Evolutionary conservation across 2,113 vertebrate genomes (phyloP).

Genomic region (Nesoenas mayeri): DNA sequence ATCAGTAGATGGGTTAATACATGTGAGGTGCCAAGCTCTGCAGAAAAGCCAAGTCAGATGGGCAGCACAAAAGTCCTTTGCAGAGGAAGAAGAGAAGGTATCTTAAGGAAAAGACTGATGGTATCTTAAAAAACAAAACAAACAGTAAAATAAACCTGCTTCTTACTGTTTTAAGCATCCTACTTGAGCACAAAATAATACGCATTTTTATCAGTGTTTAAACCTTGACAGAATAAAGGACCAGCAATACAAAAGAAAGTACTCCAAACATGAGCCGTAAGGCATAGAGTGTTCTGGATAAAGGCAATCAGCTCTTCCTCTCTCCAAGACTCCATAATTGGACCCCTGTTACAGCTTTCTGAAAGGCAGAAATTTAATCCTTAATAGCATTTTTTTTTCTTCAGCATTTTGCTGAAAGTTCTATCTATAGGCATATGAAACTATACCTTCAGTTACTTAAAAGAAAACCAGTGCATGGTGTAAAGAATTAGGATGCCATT

Average conservation of each 20-base stretch:
- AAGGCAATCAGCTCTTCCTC: neutral
- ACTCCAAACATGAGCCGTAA: neutral
- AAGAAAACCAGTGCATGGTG: neutral
- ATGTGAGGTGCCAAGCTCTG: neutral
- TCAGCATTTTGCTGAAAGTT: neutral
- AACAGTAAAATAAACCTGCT: neutral
- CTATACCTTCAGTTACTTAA: neutral
- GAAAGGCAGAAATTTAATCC: neutral
- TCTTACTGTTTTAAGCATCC: neutral
- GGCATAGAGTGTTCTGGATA: neutral
- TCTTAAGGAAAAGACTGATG: neutral
- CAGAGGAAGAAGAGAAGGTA: neutral
- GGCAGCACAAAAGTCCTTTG: neutral
- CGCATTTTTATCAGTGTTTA: neutral
- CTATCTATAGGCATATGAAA: neutral
- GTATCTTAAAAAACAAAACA: neutral
- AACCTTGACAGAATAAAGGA: neutral
- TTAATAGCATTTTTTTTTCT: neutral
- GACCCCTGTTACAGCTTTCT: neutral
- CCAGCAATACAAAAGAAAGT: neutral
- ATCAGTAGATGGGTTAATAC: neutral
- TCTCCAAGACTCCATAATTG: neutral
- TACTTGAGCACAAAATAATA: neutral
- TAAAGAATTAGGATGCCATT: neutral
- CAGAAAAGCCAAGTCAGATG: neutral